Conservation (phyloP, 2,797 vertebrate genomes). For the Odontamblyopus rebecca region DNA sequence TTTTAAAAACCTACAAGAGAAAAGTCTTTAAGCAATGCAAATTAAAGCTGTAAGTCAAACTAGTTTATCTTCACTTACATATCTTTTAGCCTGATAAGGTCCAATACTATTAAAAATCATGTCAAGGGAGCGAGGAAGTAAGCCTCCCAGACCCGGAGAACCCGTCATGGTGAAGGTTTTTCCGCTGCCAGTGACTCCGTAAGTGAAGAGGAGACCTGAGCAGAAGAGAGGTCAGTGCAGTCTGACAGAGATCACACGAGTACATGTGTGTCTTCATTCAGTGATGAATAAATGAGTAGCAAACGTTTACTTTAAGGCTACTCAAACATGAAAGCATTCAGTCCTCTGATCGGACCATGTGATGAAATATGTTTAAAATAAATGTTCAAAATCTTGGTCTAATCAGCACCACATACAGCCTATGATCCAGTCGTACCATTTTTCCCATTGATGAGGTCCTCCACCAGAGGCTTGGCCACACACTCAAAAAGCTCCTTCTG, state of each 20-base stretch:
- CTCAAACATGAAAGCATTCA: too few relatives aligned
- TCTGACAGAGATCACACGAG: too few relatives aligned
- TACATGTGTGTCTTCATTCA: too few relatives aligned
- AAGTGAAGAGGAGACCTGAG: slow-evolving; percentile 93
- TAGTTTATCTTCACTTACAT: slow-evolving; percentile 75
- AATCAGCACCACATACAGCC: too few relatives aligned
- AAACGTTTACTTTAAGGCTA: too few relatives aligned
- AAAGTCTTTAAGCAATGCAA: neutral
- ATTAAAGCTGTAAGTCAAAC: neutral
- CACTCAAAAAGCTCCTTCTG: slow-evolving; percentile 89
- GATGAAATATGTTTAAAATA: too few relatives aligned
- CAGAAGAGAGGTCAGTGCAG: neutral
- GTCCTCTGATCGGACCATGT: too few relatives aligned
- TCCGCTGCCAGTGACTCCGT: slow-evolving; percentile 95
- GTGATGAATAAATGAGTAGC: too few relatives aligned
- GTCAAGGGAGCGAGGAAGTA: slow-evolving; percentile 91
- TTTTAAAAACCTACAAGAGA: slow-evolving; percentile 87
- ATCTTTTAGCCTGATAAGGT: slow-evolving; percentile 91
- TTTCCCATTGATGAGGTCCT: slow-evolving; percentile 90
- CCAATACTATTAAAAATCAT: slow-evolving; percentile 96
- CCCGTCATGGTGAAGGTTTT: slow-evolving; percentile 97
- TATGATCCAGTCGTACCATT: slow-evolving; percentile 81
- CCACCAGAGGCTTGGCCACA: slow-evolving; percentile 89
- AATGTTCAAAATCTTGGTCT: too few relatives aligned
- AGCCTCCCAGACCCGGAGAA: slow-evolving; percentile 89